Conservation (phyloP, 2,113 vertebrate species). For the Nyctibius bracteatus region DNA sequence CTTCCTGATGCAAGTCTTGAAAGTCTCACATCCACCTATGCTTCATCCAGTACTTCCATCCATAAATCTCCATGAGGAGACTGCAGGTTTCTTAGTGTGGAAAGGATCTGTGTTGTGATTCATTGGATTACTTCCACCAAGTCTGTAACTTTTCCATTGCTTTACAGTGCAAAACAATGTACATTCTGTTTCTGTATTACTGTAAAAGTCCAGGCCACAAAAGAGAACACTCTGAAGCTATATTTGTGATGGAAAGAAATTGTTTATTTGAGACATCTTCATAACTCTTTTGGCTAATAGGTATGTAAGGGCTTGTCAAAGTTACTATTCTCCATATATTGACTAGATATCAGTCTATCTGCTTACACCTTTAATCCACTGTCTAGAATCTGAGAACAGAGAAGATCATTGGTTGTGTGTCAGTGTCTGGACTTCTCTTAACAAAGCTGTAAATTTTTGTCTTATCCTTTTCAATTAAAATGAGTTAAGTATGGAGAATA, state of each 20-base stretch:
- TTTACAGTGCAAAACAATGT: neutral
- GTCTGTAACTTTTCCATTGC: neutral
- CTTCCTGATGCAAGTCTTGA: neutral
- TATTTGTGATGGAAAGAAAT: neutral
- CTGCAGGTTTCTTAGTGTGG: neutral
- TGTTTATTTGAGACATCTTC: neutral
- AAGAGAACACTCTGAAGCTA: neutral
- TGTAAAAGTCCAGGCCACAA: neutral
- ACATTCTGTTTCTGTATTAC: neutral
- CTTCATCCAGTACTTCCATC: neutral
- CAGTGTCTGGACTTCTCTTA: neutral
- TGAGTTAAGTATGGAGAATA: neutral
- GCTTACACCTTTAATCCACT: neutral
- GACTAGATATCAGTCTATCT: neutral
- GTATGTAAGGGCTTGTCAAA: neutral
- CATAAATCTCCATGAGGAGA: neutral
- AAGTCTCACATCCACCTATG: neutral
- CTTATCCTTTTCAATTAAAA: neutral
- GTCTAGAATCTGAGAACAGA: neutral
- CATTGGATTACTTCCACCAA: neutral
- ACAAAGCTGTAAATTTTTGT: neutral
- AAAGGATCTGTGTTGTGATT: neutral
- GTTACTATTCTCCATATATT: neutral
- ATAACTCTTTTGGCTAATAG: neutral
- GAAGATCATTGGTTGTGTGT: neutral